Conservation (phyloP, 2,888 invertebrate species). For the Drosophila koepferae region DNA sequence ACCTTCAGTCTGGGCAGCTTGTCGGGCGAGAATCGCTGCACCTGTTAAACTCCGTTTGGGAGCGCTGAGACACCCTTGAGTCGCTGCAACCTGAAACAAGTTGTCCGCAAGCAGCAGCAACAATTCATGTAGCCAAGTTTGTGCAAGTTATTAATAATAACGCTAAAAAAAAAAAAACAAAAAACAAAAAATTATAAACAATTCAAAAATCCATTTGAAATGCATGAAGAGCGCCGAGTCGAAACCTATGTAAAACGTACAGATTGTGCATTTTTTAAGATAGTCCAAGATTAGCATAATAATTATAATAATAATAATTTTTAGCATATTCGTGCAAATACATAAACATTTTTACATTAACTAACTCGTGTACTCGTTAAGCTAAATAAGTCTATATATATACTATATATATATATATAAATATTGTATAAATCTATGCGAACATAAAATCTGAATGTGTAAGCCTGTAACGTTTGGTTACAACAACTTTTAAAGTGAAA, state of each 20-base stretch:
- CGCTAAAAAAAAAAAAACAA: slow-evolving; percentile 1
- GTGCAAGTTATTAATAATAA: slow-evolving; percentile 37
- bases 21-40: slow-evolving; percentile 85
- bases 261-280: slow-evolving; percentile 79
- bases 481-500: slow-evolving; percentile 58
- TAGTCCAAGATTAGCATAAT: slow-evolving; percentile 78
- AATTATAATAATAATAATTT: slow-evolving; percentile 67
- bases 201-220: slow-evolving; percentile 44
- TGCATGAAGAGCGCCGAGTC: slow-evolving; percentile 36
- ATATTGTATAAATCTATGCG: slow-evolving; percentile 43
- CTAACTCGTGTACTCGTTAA: slow-evolving; percentile 70
- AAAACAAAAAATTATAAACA: not conserved
- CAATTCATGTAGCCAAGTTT: slow-evolving; percentile 44
- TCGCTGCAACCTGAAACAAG: slow-evolving; percentile 50
- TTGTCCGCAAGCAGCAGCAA: slow-evolving; percentile 54
- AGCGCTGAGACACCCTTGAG: not conserved
- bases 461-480: slow-evolving; percentile 48
- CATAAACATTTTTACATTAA: slow-evolving; percentile 65
- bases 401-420: slow-evolving; percentile 22
- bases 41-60: slow-evolving; percentile 79
- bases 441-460: slow-evolving; percentile 41
- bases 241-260: slow-evolving; percentile 56
- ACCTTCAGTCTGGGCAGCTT: slow-evolving; percentile 84
- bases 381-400: slow-evolving; percentile 49
- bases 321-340: slow-evolving; percentile 74